A percentile compares a stretch with the other conserved stretches of the same genome.
Conservation (phyloP, 2,888 invertebrate genomes). For the Trachelus stipa region DNA sequence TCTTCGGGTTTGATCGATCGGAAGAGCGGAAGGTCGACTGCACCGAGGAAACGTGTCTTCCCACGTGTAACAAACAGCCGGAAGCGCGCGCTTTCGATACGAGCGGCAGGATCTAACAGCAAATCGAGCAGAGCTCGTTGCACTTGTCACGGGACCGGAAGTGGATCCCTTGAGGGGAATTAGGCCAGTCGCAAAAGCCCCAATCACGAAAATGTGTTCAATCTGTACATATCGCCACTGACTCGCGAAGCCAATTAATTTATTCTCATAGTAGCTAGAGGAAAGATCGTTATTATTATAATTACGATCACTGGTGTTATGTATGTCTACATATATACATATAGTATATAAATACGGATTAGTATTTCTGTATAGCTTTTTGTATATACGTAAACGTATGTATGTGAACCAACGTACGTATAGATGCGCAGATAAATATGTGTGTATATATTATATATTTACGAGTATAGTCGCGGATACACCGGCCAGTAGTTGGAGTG, state of each 20-base stretch:
- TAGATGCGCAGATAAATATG: conserved; percentile 38
- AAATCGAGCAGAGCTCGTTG: not conserved
- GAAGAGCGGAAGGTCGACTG: not conserved
- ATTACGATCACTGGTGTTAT: conserved; percentile 5
- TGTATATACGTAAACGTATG: conserved; percentile 26
- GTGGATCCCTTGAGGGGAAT: not conserved
- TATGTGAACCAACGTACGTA: conserved; percentile 52
- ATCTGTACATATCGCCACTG: conserved; percentile 51
- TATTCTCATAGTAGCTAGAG: conserved; percentile 47
- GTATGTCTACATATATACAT: conserved; percentile 6
- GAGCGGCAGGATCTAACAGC: not conserved
- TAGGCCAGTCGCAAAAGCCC: conserved; percentile 17
- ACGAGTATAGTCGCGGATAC: conserved; percentile 34
- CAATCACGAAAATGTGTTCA: conserved; percentile 50
- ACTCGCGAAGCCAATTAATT: conserved; percentile 35
- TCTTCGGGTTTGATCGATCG: not conserved
- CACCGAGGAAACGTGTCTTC: not conserved
- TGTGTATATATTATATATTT: conserved; percentile 35
- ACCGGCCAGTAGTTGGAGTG: conserved; percentile 60
- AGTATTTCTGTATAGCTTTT: conserved; percentile 22
- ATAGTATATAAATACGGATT: conserved; percentile 23
- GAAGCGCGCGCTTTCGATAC: not conserved
- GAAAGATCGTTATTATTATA: conserved; percentile 20
- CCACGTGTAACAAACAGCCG: not conserved
- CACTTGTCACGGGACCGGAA: not conserved